Base-by-base conservation (phyloP, 2,797 vertebrate species). In the Muscicapa striata region DNA sequence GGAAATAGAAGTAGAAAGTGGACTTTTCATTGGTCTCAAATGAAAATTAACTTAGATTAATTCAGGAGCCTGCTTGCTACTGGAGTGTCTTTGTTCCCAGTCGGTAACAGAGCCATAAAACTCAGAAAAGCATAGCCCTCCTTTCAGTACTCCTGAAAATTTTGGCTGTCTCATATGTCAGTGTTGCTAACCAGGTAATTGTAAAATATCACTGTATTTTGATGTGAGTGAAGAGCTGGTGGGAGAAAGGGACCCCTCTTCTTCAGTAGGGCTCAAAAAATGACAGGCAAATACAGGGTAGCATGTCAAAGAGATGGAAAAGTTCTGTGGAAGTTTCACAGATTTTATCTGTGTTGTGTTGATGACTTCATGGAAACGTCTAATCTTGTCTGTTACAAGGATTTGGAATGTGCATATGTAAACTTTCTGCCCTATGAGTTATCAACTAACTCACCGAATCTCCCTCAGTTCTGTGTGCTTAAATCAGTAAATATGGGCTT, bases 31-130 rank as follows among this genome's bases (percentile, higher is more conserved):
- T 54, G 49, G 34, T 89, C 70, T 93, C 40, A 81, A 70, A 57
- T 83, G 67, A 94, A 89, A 94, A 87, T 84, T 61, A 78, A n/a
- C 34, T 92, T 81, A 51, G 54, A 86, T 87, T 30, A 61, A 66
- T 89, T 89, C 26, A 76, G 24, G 58, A 72, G 54, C 73, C 38
- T 87, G 18, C 38, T 68, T 93, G 62, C 66, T 59, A 68, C 76
- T 72, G 62, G 75, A 51, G 22, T 92, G 49, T 80, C 66, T 67
- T 92, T 84, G 79, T 68, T 93, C 54, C 68, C 29, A 24, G 27
- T 68, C 55, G 64, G 77, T 55, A 91, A 21, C 26, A 75, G 41
- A 0, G 3, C 49, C 46, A 27, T 75, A 78, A 84, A 74, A 64
- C 27, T 83, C 72, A 82, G 21, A 62, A 59, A 74, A 92, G 24